Evolutionary conservation across 1,140 invertebrate species (phyloP).

Genomic region (Tachypleus tridentatus): DNA sequence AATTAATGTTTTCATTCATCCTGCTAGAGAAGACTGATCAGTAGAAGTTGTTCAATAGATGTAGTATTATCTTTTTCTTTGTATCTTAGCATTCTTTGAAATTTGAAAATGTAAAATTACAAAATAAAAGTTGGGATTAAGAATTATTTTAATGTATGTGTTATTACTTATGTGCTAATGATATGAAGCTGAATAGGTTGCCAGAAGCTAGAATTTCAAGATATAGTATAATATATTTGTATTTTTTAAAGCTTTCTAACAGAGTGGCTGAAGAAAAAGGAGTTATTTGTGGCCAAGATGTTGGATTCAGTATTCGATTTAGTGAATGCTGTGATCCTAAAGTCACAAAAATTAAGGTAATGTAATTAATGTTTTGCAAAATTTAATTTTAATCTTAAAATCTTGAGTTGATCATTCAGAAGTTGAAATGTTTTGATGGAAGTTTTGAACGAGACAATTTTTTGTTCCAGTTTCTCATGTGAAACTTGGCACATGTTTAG

Average conservation of each 20-base stretch:
- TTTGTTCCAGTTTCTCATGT: too few species aligned
- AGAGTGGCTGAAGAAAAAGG: constrained; percentile 84
- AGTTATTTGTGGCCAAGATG: constrained; percentile 57
- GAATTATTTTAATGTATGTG: constrained; percentile 5
- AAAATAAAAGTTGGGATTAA: constrained; percentile 8
- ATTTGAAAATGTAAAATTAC: not conserved
- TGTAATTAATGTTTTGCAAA: not conserved
- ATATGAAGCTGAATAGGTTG: not conserved
- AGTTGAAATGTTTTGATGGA: too few species aligned
- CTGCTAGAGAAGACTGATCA: too few species aligned
- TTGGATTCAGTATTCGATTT: constrained; percentile 90
- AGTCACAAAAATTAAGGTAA: constrained; percentile 72
- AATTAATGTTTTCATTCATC: too few species aligned
- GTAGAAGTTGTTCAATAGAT: too few species aligned
- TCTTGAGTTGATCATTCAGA: too few species aligned
- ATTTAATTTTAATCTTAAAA: too few species aligned
- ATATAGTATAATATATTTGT: too few species aligned
- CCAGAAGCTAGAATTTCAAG: too few species aligned
- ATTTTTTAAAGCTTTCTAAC: constrained; percentile 51
- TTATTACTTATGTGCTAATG: constrained; percentile 1
- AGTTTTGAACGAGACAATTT: too few species aligned
- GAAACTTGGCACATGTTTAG: too few species aligned
- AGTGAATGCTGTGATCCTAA: constrained; percentile 54
- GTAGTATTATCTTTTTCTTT: too few species aligned
- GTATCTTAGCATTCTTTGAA: not conserved